These are phyloP conservation scores for Tiliqua scincoides DNA, from an alignment of 2,113 vertebrate species.

Conservation along the genomic window DNA sequence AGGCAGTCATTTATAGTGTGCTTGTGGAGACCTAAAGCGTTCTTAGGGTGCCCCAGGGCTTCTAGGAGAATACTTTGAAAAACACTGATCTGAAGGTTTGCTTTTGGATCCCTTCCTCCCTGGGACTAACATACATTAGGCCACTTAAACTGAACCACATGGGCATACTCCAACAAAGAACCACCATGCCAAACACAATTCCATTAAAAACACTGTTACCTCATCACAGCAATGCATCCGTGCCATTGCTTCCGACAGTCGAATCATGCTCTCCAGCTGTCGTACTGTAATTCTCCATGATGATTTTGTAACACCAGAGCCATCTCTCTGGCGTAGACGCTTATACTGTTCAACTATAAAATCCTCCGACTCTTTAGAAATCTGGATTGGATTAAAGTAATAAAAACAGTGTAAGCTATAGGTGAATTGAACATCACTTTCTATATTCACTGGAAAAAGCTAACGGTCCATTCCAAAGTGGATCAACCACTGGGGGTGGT, in stretches of 20 bases:
- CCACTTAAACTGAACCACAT: no score
- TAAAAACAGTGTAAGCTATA: not conserved
- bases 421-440: not conserved
- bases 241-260: slow-evolving; percentile 95
- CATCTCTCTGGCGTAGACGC: slow-evolving; percentile 91
- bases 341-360: slow-evolving; percentile 99
- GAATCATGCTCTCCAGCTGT: slow-evolving; percentile 98
- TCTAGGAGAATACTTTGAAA: no score
- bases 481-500: not conserved
- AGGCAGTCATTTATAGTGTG: no score
- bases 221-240: slow-evolving; percentile 99
- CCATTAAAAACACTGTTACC: slow-evolving; percentile 72
- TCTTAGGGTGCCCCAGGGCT: no score
- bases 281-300: slow-evolving; percentile 97
- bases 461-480: not conserved
- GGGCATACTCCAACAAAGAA: not conserved
- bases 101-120: no score
- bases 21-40: no score
- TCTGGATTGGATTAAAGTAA: slow-evolving; percentile 75
- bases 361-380: slow-evolving; percentile 95
- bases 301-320: slow-evolving; percentile 88
- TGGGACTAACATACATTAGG: not conserved
- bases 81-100: no score
- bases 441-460: not conserved
- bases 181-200: no score